phyloP scores from a whole-genome alignment of 2,888 invertebrate genomes.

The Eupithecia subumbrata region DNA sequence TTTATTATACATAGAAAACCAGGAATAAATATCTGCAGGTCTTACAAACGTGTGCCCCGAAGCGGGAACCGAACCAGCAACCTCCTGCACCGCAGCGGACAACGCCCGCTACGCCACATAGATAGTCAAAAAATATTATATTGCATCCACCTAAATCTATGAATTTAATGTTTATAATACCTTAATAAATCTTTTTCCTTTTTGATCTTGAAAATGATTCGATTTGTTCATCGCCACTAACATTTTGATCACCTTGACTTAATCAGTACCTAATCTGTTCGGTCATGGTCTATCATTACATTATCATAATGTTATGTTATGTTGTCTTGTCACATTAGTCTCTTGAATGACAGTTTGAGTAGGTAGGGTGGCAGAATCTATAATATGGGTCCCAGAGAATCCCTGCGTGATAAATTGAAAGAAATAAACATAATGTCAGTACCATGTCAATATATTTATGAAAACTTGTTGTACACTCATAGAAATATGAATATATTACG shows the following conservation, averaged over 20 bases:
- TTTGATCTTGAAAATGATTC: slow-evolving; percentile 6
- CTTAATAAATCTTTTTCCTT: background rate
- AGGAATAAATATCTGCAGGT: no score
- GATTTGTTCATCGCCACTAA: slow-evolving; percentile 1
- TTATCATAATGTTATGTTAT: slow-evolving; percentile 8
- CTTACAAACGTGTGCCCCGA: background rate
- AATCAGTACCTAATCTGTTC: slow-evolving; percentile 4
- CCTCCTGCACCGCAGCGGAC: background rate
- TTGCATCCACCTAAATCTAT: background rate
- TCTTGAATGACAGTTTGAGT: background rate
- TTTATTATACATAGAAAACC: background rate
- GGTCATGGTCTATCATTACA: slow-evolving; percentile 11
- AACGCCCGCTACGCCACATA: background rate
- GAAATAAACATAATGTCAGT: no score
- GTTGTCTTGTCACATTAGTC: background rate
- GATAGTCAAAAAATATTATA: background rate
- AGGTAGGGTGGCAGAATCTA: background rate
- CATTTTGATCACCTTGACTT: slow-evolving; percentile 13
- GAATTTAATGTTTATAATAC: background rate
- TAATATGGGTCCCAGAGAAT: no score
- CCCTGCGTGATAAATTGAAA: no score
- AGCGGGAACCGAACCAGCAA: background rate
- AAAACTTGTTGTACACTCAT: no score
- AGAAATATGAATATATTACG: no score
- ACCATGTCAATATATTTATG: no score